These are phyloP conservation scores for Galeopterus variegatus DNA, from an alignment of 2,113 vertebrate species.

Conservation along the genomic window DNA sequence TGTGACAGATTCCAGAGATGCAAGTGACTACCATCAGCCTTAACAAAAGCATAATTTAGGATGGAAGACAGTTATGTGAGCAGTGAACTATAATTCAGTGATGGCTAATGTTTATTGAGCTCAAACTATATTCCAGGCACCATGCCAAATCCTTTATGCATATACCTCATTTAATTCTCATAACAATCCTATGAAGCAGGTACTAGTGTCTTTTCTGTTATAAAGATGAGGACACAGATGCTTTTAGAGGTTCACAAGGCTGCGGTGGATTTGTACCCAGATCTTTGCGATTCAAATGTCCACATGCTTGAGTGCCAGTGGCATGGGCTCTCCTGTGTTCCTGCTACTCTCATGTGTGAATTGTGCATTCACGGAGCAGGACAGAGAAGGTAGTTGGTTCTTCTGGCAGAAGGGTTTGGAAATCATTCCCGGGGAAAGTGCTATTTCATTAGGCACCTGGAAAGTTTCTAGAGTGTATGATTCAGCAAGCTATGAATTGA, in stretches of 20 bases:
- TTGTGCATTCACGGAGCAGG: neutral
- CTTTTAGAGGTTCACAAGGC: neutral
- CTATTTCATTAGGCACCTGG: neutral
- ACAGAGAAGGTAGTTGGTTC: no score
- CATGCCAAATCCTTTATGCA: neutral
- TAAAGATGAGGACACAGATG: neutral
- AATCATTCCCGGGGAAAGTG: neutral
- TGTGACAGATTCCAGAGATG: neutral
- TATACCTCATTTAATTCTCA: neutral
- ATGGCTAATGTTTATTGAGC: neutral
- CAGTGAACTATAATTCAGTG: neutral
- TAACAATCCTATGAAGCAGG: neutral
- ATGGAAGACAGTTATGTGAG: neutral
- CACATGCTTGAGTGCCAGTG: neutral
- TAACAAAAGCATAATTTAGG: neutral
- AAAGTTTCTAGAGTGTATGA: neutral
- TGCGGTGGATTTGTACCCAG: neutral
- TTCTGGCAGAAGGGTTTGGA: neutral
- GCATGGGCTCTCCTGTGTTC: no score
- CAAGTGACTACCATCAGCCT: neutral
- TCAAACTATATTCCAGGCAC: neutral
- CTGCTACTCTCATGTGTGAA: neutral
- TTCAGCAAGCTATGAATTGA: neutral
- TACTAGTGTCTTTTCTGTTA: neutral
- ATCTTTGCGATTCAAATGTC: neutral